These are phyloP conservation scores for Crocallis elinguaria DNA, from an alignment of 2,888 invertebrate genomes.

Conservation along the genomic window DNA sequence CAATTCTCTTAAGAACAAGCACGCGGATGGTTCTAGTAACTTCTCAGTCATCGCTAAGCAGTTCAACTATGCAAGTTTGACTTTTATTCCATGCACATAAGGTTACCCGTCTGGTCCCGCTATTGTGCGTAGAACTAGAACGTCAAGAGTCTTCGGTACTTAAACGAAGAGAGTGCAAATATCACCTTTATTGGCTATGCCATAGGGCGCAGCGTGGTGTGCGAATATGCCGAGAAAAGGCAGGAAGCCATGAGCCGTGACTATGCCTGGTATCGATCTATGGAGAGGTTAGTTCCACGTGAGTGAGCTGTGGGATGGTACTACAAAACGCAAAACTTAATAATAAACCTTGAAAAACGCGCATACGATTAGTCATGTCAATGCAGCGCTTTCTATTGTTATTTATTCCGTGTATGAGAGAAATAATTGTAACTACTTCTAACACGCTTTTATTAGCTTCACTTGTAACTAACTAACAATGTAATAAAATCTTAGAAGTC, in stretches of 20 bases:
- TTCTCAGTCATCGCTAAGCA: background rate
- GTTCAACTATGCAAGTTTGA: background rate
- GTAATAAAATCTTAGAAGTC: no score
- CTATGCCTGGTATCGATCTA: slow-evolving; percentile 23
- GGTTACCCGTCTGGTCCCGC: background rate
- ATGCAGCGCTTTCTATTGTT: no score
- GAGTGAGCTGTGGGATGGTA: slow-evolving; percentile 8
- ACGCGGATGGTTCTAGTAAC: background rate
- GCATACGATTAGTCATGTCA: no score
- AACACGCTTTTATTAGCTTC: no score
- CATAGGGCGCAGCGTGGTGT: slow-evolving; percentile 13
- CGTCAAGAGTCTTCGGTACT: no score
- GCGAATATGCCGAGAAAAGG: background rate
- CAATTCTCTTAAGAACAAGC: background rate
- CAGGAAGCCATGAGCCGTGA: slow-evolving; percentile 28
- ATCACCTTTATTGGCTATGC: slow-evolving; percentile 7
- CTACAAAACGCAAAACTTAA: no score
- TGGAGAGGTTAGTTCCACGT: slow-evolving; percentile 17
- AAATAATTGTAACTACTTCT: no score
- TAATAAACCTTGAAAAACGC: no score
- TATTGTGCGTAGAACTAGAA: background rate
- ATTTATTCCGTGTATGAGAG: no score
- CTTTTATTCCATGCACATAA: slow-evolving; percentile 5
- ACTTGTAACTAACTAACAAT: no score
- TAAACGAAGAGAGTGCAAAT: background rate